These are phyloP conservation scores for Scolanthus callimorphus DNA, from an alignment of 92 coral and sea anemone species.

Conservation along the genomic window DNA sequence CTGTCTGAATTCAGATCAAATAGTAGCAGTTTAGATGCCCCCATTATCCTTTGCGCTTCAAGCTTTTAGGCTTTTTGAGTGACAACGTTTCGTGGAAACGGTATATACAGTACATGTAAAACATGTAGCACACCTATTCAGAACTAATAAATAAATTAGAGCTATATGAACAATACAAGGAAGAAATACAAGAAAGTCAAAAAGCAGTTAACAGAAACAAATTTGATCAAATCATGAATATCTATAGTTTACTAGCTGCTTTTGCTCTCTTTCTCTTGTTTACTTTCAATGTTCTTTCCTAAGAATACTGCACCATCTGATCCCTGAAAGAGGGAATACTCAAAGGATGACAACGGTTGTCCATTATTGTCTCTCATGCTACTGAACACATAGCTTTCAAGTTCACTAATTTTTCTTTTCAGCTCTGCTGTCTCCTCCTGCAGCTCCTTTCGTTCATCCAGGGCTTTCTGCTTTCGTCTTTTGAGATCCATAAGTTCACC, in stretches of 20 bases:
- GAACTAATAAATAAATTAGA: too few species aligned
- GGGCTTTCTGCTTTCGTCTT: conserved; percentile 46
- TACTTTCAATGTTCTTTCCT: conserved; percentile 49
- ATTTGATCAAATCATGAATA: too few species aligned
- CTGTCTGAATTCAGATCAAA: too few species aligned
- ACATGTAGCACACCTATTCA: too few species aligned
- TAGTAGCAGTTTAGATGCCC: too few species aligned
- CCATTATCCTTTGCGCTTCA: too few species aligned
- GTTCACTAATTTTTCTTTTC: conserved; percentile 63
- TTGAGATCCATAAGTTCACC: conserved; percentile 43
- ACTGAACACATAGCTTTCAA: conserved; percentile 47
- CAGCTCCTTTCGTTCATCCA: conserved; percentile 60
- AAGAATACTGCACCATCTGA: conserved; percentile 69
- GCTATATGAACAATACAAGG: too few species aligned
- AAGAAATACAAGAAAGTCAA: too few species aligned
- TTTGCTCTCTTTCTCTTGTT: conserved; percentile 23
- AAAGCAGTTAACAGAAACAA: too few species aligned
- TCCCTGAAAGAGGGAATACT: conserved; percentile 78
- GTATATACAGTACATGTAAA: too few species aligned
- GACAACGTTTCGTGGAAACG: too few species aligned
- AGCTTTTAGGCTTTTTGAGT: too few species aligned
- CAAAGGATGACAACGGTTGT: conserved; percentile 58
- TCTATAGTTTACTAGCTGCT: neutral
- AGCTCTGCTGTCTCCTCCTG: conserved; percentile 62
- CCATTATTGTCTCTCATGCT: conserved; percentile 76